Evolutionary conservation across 2,888 invertebrate species (phyloP), one percentile per base, ranked within the genome.

Genomic region (Cephus pygmeus): DNA sequence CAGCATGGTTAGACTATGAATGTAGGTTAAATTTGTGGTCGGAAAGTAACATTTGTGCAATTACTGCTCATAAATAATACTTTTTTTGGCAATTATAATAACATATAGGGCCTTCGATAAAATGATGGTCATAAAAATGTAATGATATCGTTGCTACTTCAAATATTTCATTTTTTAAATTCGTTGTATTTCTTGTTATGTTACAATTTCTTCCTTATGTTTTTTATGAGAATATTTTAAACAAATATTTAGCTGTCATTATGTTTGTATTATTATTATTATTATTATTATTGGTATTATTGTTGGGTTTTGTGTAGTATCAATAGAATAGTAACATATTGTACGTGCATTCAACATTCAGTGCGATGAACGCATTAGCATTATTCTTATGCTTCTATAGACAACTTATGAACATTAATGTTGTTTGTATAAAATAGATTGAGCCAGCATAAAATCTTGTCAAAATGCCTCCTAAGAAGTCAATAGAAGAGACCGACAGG

Each of bases 401-500:
- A 35, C 0, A 68, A 31, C 1, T 75, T 40, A 23, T 34, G 4
- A 15, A 31, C 1, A 12, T 31, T 73, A 34, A 30, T 36, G 31
- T 15, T 56, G 35, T 73, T 73, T 69, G 68, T 35, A 9, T 23
- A 56, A 23, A 56, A 56, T 23, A 56, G 56, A 56, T 56, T 56
- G 34, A 31, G 30, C 68, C 76, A 83, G 80, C 79, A 30, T 76
- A 36, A 73, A 75, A 56, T 74, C 75, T 75, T 75, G 73, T 75
- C 82, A 93, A 91, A 86, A 95, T 95, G 95, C 95, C 95, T 73
- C 94, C 94, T 77, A 93, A 94, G 92, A 95, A 94, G 93, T 95
- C 95, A 85, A 94, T 93, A 88, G 97, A 97, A 89, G 97, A 97
- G 92, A 96, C 96, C 56, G 98, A 98, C 91, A 97, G 97, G 92